phyloP scores from a whole-genome alignment of 2,113 vertebrate species.

The Neomonachus schauinslandi region DNA sequence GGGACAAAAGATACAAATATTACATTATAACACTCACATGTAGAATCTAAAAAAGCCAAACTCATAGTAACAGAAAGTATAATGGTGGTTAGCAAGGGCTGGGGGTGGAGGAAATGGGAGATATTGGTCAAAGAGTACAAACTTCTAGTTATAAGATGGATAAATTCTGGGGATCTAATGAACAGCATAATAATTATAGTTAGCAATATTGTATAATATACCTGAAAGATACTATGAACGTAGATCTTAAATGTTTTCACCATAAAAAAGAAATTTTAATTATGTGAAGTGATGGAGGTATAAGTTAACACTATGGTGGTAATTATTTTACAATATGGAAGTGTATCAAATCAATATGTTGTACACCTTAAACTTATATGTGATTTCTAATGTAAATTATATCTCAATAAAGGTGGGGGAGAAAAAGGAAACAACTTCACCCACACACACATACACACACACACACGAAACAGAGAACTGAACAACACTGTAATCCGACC shows the following conservation, averaged over 20 bases:
- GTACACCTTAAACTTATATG: background rate
- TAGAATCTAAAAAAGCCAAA: background rate
- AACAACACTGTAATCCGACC: background rate
- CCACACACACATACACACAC: background rate
- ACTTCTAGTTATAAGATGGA: background rate
- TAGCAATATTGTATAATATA: background rate
- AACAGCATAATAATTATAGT: background rate
- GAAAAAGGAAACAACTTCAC: background rate
- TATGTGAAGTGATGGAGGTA: background rate
- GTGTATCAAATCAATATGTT: background rate
- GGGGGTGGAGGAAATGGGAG: background rate
- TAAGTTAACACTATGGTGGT: background rate
- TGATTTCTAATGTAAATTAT: background rate
- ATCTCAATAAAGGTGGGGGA: background rate
- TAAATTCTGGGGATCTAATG: background rate
- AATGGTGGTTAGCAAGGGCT: background rate
- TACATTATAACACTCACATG: background rate
- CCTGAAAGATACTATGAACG: background rate
- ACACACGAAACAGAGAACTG: background rate
- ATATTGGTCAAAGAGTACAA: background rate
- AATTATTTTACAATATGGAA: background rate
- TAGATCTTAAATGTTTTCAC: background rate
- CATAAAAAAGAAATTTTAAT: background rate
- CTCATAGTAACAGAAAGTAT: background rate
- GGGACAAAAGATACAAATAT: background rate